Evolutionary conservation across 2,797 vertebrate genomes (phyloP), one percentile per base, ranked within the genome.

Genomic region (Lepus oiostolus): DNA sequence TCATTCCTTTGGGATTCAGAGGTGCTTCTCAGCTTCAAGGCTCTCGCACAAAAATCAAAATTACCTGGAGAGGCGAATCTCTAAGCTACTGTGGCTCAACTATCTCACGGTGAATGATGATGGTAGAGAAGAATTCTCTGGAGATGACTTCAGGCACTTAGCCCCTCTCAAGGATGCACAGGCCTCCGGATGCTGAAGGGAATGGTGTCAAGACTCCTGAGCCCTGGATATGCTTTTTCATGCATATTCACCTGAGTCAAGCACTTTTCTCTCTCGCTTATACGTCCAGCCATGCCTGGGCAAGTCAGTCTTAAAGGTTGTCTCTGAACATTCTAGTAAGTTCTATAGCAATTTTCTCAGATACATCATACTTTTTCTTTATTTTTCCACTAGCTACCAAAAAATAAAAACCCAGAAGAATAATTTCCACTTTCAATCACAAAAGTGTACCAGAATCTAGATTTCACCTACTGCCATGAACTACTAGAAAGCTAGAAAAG

Each of bases 41-140:
- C 22, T 83, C 30, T 7, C 38, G 86, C 42, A 5, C 75, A 67
- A 91, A 94, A 91, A 75, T 83, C 30, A 76, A 60, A 94, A 89
- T 75, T 63, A 63, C 38, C 71, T 72, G 8, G 42, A 74, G 67
- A 76, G 58, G n/a, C 50, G 62, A 88, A 88, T 71, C 1, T 50
- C 54, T 28, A 76, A 77, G 30, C 22, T 35, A 47, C 21, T n/a
- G 28, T 50, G 47, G 74, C 24, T 85, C 47, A 71, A 86, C 79
- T 82, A 84, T 60, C 22, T 28, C 16, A 28, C 83, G 47, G 10
- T 76, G 47, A 92, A 62, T 86, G 42, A 35, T 1, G 5, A 16
- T 12, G 28, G 26, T 76, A 14, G 17, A 8, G 68, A 93, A 85
- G 28, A 42, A 82, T 91, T 72, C 26, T 77, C 42, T 22, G 22